Evolutionary conservation across 1,140 invertebrate species (phyloP), one percentile per base, ranked within the genome.

Genomic region (Papilio dardanus): DNA sequence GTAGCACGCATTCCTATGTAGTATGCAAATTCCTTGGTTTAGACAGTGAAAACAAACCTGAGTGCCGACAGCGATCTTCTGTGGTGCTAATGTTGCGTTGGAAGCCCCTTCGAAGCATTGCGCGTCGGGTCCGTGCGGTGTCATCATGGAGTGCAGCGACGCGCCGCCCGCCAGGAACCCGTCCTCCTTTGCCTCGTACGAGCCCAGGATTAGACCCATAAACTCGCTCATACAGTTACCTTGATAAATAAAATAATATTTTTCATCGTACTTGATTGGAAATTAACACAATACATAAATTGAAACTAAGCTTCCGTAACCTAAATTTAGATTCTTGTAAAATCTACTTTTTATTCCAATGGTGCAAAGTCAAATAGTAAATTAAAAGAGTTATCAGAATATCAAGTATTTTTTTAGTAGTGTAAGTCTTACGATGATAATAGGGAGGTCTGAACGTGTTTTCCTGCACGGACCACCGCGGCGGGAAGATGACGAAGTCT

Each of bases 211-310:
- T 7, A 99, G 92, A 0, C 99, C 99, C 99, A 99, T 99, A 87
- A 99, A 99, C 91, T 99, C 99, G 88, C 97, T 98, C 99, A 99
- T 99, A 92, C 98, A 99, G 86, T 99, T 99, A 83, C 98, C 98
- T 99, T 83, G 8, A 73, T 71, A 28, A 21, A 77, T 50, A 62
- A 5, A 10, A 21, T 54, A 42, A 71, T 54, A 33, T 19, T n/a
- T 50, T 7, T 14, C 16, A 21, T n/a, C 1, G 21, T 35, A 19
- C 10, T 75, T 30, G 24, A 50, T 68, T 50, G 30, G n/a, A 16
- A 75, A 28, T 65, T 40, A 3, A 42, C 16, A 14, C 1, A 37
- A 37, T 12, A 37, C 10, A 37, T 1, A 14, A 14, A 12, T n/a
- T 37, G 8, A 37, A 12, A 14, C 35, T 2, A 12, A n/a, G n/a